Percentiles rank a stretch among this genome's conserved stretches.
These are phyloP conservation scores for Zoroaster sp. DNA, from an alignment of 53 echinoderm and acorn worm species.

Conservation along the genomic window DNA sequence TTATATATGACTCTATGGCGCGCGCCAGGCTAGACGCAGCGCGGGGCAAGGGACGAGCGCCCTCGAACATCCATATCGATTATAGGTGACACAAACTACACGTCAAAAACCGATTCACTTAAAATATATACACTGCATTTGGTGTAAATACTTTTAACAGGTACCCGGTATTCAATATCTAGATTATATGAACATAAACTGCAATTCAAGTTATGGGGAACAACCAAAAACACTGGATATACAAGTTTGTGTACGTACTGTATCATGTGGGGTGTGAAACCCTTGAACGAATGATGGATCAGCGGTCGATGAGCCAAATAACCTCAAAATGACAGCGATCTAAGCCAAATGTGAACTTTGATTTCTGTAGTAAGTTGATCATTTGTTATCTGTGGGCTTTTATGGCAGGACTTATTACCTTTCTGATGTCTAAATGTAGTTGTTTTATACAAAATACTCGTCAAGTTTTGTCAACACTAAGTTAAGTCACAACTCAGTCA, in stretches of 20 bases:
- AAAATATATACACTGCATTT: background rate
- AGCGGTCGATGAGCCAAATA: background rate
- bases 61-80: too few relatives aligned
- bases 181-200: background rate
- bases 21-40: too few relatives aligned
- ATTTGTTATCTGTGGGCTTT: background rate
- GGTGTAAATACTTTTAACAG: conserved; percentile 18
- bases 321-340: background rate
- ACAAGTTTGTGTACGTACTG: too few relatives aligned
- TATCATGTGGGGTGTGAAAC: background rate
- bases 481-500: background rate
- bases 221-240: background rate
- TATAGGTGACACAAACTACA: background rate
- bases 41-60: too few relatives aligned
- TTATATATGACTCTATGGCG: too few relatives aligned
- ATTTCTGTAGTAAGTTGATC: background rate
- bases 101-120: background rate
- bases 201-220: background rate
- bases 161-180: background rate
- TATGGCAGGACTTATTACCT: background rate
- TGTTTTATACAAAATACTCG: background rate
- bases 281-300: background rate
- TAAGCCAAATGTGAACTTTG: background rate
- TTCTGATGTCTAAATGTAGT: background rate
- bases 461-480: background rate